Base-by-base conservation (phyloP, 1,140 invertebrate genomes). In the Aphelenchoides avenae region DNA sequence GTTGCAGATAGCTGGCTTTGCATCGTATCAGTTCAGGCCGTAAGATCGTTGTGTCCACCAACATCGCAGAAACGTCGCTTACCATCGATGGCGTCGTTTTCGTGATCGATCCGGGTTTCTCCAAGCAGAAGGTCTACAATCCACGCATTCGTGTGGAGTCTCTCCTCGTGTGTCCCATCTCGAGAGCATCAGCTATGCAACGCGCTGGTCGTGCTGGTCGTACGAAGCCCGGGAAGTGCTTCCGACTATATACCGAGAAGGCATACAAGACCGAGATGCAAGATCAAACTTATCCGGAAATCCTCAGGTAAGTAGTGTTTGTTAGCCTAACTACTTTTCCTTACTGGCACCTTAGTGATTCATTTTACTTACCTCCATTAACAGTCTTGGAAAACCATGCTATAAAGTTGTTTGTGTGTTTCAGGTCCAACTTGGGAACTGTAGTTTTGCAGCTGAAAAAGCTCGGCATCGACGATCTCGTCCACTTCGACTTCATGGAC, bases 401-500 rank as follows among this genome's bases (percentile, higher is more conserved):
- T 11, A 11, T 11, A 44, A 29, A 44, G 39, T 11, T n/a, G n/a
- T n/a, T n/a, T n/a, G n/a, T n/a, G n/a, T n/a, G n/a, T 52, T 73
- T 40, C 52, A 64, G 71, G 49, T 95, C 91, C 24, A 97, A 97
- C 84, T 83, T 96, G 68, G 91, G 91, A 24, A 89, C 91, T 55
- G 93, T 98, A 58, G 94, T 99, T 40, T 79, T 99, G 51, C 94
- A 99, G 81, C 81, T 99, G 65, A 98, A 98, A 78, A 98, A 98
- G 81, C 83, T 99, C 33, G 95, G 95, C 62, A 98, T 99, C 69
- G 92, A 98, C 77, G 95, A 99, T 82, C 81, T 99, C 67, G 94
- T 99, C 31, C 94, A 98, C 79, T 99, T 99, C 81, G 94, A 99
- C 81, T 99, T 98, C 79, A 98, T 99, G 94, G 94, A 99, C 82